Evolutionary conservation across 30 jellyfish, hydroid and myxozoan genomes (phyloP), one percentile per base, ranked within the genome.

Genomic region (Aurelia coerulea): DNA sequence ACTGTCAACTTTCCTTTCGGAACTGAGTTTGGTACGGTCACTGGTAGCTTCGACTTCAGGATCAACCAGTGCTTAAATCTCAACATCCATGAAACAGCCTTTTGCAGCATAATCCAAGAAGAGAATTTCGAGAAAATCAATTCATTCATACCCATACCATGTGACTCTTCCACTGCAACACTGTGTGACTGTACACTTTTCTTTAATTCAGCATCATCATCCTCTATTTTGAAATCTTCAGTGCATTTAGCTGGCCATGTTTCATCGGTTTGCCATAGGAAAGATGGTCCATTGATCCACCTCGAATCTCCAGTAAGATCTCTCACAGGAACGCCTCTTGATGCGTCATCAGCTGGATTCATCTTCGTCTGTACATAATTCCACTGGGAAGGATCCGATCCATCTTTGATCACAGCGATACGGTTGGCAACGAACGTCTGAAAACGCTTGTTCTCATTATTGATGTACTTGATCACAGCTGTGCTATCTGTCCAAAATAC

Each of bases 381-480:
- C 97, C 97, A 88, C 35, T 88, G 93, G n/a, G n/a, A n/a, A n/a
- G n/a, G n/a, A 23, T 80, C 67, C 4, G 97, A 79, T 19, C 51
- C 84, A 13, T 88, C 97, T 17, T 73, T 89, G 46, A 88, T 88
- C 3, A 18, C 59, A 59, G 84, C 89, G 31, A 88, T n/a, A n/a
- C 89, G 59, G 78, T 79, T 80, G 5, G 89, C 88, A 16, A 80
- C 97, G 65, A 79, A 79, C 14, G 83, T 53, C 32, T 56, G 41
- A 69, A n/a, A n/a, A n/a, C n/a, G n/a, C n/a, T n/a, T n/a, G n/a
- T n/a, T n/a, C n/a, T n/a, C n/a, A n/a, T n/a, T 69, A 34, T 56
- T 72, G 42, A 74, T 34, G 16, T 37, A 85, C 31, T 88, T 88
- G 2, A 3, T 6, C 18, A 19, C 70, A 83, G 12, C 74, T 74